phyloP scores from a whole-genome alignment of 2,888 invertebrate species.

The Oscheius sp. region DNA sequence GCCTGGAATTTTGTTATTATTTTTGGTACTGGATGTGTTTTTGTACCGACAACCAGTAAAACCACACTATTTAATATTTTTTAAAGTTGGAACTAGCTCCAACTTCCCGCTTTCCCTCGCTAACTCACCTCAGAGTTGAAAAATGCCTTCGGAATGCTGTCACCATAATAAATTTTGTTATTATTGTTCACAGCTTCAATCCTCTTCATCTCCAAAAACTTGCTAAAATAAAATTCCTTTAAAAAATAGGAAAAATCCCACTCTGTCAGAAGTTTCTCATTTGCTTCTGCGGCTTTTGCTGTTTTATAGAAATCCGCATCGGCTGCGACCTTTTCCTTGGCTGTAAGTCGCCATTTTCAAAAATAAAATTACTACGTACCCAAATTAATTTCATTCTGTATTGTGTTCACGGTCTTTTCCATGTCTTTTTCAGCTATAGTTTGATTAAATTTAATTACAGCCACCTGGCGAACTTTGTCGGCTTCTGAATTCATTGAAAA shows the following conservation, averaged over 20 bases:
- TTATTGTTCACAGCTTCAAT: conserved; percentile 1
- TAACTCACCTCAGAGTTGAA: neutral
- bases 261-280: neutral
- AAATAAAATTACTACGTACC: neutral
- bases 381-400: conserved; percentile 2
- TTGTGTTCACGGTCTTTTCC: conserved; percentile 1
- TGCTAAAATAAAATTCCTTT: neutral
- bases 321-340: neutral
- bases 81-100: too few relatives aligned
- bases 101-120: too few relatives aligned
- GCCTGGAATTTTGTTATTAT: too few relatives aligned
- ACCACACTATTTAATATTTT: too few relatives aligned
- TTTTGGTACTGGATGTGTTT: too few relatives aligned
- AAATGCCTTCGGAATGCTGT: neutral
- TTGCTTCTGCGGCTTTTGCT: neutral
- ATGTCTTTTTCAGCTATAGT: neutral
- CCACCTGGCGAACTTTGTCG: neutral
- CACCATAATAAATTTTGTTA: neutral
- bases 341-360: too few relatives aligned
- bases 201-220: neutral
- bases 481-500: neutral
- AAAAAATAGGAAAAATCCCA: too few relatives aligned
- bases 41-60: too few relatives aligned
- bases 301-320: neutral
- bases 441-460: neutral